phyloP scores from a whole-genome alignment of 2,888 invertebrate species.

The Aethes cnicana region DNA sequence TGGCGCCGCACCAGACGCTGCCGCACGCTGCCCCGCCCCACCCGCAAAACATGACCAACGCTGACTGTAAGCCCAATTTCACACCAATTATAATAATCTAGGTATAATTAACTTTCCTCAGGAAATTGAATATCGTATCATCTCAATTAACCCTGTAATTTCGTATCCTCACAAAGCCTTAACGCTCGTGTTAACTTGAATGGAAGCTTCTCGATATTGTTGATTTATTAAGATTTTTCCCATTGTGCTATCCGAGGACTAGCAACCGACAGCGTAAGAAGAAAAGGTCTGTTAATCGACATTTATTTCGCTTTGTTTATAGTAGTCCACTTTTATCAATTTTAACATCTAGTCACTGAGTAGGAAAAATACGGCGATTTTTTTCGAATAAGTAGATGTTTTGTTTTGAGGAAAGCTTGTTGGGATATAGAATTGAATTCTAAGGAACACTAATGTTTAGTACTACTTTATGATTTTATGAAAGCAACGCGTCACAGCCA shows the following conservation, averaged over 20 bases:
- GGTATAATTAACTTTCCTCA: too few species aligned
- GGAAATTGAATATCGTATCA: too few species aligned
- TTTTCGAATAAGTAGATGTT: too few species aligned
- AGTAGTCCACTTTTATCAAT: too few species aligned
- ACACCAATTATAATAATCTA: conserved; percentile 1
- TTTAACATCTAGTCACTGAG: too few species aligned
- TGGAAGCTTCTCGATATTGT: background rate
- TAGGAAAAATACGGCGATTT: too few species aligned
- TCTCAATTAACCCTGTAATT: too few species aligned
- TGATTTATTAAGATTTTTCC: conserved; percentile 19
- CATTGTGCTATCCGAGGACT: conserved; percentile 29
- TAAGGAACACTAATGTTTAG: too few species aligned
- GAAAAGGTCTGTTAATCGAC: conserved; percentile 13
- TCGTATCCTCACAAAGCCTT: background rate
- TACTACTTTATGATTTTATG: too few species aligned
- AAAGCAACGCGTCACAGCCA: too few species aligned
- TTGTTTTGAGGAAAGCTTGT: too few species aligned
- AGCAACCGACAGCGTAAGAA: conserved; percentile 13
- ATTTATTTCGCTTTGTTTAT: background rate
- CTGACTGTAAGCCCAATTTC: conserved; percentile 85
- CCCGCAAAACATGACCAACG: conserved; percentile 87
- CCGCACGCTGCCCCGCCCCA: conserved; percentile 52
- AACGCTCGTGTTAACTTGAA: conserved; percentile 5
- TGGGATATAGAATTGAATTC: too few species aligned
- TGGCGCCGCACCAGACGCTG: conserved; percentile 80